phyloP scores from a whole-genome alignment of 2,888 invertebrate species.

The Philonicus albiceps region DNA sequence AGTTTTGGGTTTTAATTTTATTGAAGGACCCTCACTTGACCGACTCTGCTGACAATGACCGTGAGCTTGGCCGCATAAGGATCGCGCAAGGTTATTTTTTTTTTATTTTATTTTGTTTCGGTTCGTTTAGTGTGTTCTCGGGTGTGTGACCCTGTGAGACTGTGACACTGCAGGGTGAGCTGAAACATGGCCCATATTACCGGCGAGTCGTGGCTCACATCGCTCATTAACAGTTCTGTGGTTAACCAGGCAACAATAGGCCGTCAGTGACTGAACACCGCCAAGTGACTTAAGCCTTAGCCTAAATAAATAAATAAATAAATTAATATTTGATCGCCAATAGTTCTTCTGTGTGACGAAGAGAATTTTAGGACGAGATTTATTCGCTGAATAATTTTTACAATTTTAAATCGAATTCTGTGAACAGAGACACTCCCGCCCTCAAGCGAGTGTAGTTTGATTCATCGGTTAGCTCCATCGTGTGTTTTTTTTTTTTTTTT shows the following conservation, averaged over 20 bases:
- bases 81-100: not conserved
- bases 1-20: not conserved
- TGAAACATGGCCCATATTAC: slow-evolving; percentile 29
- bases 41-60: not conserved
- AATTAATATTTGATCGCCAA: not conserved
- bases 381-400: not conserved
- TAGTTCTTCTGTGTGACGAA: not conserved
- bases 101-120: no score
- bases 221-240: slow-evolving; percentile 33
- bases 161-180: not conserved
- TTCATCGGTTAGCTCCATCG: not conserved
- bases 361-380: slow-evolving; percentile 7
- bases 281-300: not conserved
- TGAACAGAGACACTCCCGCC: not conserved
- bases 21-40: not conserved
- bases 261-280: slow-evolving; percentile 9
- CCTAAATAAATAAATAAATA: not conserved
- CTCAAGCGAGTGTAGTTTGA: not conserved
- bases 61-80: not conserved
- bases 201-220: slow-evolving; percentile 28
- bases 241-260: slow-evolving; percentile 1
- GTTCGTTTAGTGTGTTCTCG: not conserved
- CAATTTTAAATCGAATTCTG: not conserved
- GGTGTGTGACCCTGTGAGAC: not conserved
- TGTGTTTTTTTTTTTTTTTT: not conserved